These are phyloP conservation scores for Caenorhabditis angaria DNA, from an alignment of 2,888 invertebrate genomes.

Conservation along the genomic window DNA sequence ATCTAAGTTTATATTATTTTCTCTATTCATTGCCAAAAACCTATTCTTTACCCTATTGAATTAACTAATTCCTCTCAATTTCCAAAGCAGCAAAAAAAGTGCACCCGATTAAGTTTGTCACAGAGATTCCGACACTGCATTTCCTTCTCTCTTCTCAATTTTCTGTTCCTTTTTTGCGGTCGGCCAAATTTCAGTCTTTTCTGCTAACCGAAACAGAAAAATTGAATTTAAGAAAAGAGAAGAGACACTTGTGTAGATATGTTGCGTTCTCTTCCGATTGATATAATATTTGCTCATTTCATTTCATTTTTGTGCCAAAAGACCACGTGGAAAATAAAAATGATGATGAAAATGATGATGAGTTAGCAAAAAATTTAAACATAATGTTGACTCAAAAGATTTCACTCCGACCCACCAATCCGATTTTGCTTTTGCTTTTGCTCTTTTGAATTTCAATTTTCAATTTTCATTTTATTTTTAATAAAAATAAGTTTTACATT, in stretches of 20 bases:
- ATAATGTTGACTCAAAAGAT: conserved; percentile 2
- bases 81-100: neutral
- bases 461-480: too few species aligned
- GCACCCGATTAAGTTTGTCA: conserved; percentile 4
- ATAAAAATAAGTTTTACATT: too few species aligned
- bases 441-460: too few species aligned
- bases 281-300: conserved; percentile 1
- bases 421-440: conserved; percentile 1
- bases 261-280: too few species aligned
- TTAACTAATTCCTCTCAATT: neutral
- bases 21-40: neutral
- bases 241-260: too few species aligned
- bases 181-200: neutral
- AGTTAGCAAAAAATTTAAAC: neutral
- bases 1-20: too few species aligned
- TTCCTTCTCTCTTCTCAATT: neutral
- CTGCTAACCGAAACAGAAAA: neutral
- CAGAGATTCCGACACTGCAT: neutral
- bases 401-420: too few species aligned
- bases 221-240: neutral
- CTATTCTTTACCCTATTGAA: neutral
- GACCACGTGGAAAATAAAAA: neutral
- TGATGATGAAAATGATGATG: neutral
- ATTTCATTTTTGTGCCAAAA: neutral
- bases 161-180: neutral